These are phyloP conservation scores for Abramis brama DNA, from an alignment of 2,113 vertebrate genomes.

Conservation along the genomic window DNA sequence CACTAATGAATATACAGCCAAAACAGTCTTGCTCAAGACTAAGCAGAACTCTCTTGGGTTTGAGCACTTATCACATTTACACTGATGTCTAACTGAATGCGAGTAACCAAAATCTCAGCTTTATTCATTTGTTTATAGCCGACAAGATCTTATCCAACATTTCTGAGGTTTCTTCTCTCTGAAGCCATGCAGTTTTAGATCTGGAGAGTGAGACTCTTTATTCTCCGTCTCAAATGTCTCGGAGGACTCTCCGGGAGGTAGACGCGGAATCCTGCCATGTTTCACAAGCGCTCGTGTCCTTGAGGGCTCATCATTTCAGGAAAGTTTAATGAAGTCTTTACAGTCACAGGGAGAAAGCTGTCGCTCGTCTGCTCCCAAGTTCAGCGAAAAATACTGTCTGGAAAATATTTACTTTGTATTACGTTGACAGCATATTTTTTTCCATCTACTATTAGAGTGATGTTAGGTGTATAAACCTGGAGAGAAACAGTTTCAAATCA, in stretches of 20 bases:
- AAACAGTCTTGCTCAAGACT: neutral
- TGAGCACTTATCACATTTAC: neutral
- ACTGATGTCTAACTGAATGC: neutral
- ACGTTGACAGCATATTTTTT: neutral
- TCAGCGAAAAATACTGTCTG: neutral
- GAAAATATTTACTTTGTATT: constrained; percentile 12
- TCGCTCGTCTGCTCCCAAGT: neutral
- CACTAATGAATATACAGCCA: constrained; percentile 16
- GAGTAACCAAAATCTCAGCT: neutral
- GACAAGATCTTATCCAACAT: constrained; percentile 9
- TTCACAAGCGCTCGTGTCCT: constrained; percentile 30
- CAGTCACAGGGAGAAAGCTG: constrained; percentile 12
- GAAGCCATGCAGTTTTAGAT: neutral
- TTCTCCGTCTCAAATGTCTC: constrained; percentile 16
- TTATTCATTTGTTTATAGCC: constrained; percentile 19
- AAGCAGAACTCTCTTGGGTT: constrained; percentile 1
- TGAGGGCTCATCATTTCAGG: constrained; percentile 27
- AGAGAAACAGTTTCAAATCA: neutral
- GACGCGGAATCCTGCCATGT: constrained; percentile 2
- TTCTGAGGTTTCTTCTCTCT: constrained; percentile 18
- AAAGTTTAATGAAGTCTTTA: constrained; percentile 28
- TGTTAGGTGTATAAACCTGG: neutral
- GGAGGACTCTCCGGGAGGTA: neutral
- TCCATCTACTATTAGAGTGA: neutral
- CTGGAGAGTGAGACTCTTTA: constrained; percentile 8